Conservation (phyloP, 2,888 invertebrate genomes). For the Oligia fasciuncula region DNA sequence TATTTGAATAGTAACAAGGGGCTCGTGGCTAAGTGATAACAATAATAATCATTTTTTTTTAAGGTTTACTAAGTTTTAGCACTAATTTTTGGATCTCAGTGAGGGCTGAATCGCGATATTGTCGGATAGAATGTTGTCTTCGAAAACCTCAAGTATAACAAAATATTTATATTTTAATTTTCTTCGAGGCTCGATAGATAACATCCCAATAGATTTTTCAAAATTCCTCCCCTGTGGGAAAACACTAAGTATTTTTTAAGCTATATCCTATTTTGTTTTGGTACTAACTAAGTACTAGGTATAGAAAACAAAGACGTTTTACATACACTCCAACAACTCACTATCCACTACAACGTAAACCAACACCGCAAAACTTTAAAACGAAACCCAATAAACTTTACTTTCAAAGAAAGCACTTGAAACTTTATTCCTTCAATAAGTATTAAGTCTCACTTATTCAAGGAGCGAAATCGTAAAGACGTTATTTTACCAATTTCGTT, state of each 20-base stretch:
- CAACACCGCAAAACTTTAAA: conserved; percentile 5
- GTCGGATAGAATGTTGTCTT: conserved; percentile 93
- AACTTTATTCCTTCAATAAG: conserved; percentile 61
- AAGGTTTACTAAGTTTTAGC: too few species aligned
- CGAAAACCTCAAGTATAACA: conserved; percentile 82
- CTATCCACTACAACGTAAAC: conserved; percentile 22
- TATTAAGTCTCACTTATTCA: conserved; percentile 71
- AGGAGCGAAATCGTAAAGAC: conserved; percentile 73
- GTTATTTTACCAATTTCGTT: conserved; percentile 14
- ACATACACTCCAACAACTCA: background rate
- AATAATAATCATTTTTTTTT: too few species aligned
- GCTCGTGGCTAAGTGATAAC: too few species aligned
- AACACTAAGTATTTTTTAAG: too few species aligned
- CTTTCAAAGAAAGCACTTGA: conserved; percentile 34
- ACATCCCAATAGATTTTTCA: too few species aligned
- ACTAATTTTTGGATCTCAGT: conserved; percentile 93
- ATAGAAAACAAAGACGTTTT: background rate
- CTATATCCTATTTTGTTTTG: too few species aligned
- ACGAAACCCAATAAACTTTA: conserved; percentile 14
- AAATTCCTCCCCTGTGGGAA: too few species aligned
- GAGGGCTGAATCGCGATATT: conserved; percentile 96
- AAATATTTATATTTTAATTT: too few species aligned
- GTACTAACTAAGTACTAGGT: background rate
- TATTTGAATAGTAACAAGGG: too few species aligned
- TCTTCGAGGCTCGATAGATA: too few species aligned